These are phyloP conservation scores for Tychaedon coryphoeus DNA, from an alignment of 2,113 vertebrate genomes.

Conservation along the genomic window DNA sequence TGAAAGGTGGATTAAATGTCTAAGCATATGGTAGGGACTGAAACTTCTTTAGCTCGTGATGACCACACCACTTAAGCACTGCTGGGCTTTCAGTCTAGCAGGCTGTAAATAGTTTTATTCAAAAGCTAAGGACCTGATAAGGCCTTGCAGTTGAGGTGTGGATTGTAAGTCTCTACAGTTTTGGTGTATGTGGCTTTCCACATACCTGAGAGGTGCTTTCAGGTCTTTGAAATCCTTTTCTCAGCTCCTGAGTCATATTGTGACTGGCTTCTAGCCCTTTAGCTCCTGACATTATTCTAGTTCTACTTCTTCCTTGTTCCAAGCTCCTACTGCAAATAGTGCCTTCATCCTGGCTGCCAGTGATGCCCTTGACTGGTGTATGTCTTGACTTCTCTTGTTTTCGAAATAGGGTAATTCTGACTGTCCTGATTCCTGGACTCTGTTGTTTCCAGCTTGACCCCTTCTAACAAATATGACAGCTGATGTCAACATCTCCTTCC, in stretches of 20 bases:
- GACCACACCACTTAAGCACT: not conserved
- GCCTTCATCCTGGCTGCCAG: not conserved
- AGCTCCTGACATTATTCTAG: not conserved
- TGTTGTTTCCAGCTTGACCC: not conserved
- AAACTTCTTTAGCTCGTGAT: not conserved
- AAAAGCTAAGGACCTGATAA: not conserved
- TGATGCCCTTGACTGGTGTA: not conserved
- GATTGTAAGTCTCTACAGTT: not conserved
- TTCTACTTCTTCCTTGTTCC: not conserved
- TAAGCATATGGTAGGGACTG: not conserved
- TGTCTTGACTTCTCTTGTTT: not conserved
- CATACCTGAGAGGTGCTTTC: not conserved
- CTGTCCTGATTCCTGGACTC: not conserved
- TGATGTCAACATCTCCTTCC: not conserved
- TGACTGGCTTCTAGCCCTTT: not conserved
- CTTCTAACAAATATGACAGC: not conserved
- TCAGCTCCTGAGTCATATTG: not conserved
- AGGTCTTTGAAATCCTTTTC: not conserved
- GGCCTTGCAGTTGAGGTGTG: not conserved
- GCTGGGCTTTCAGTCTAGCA: not conserved
- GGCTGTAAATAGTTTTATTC: not conserved
- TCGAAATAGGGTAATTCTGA: not conserved
- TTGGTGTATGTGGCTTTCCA: not conserved
- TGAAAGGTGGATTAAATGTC: not conserved
- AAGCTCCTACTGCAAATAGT: not conserved